phyloP scores from a whole-genome alignment of 2,113 vertebrate genomes.

The Theristicus caerulescens region DNA sequence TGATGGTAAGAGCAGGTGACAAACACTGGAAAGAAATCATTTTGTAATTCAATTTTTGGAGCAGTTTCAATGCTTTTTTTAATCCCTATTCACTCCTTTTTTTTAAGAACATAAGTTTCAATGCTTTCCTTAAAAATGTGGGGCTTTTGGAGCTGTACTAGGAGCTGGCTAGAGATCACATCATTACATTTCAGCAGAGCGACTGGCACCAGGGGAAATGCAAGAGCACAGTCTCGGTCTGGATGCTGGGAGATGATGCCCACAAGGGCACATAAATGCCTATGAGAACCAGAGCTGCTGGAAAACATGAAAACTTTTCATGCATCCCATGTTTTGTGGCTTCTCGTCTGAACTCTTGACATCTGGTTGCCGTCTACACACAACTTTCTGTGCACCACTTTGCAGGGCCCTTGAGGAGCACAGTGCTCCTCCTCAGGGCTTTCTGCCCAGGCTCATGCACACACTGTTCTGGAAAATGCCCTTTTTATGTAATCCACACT shows the following conservation, averaged over 20 bases:
- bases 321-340: not conserved
- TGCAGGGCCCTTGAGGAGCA: not conserved
- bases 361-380: not conserved
- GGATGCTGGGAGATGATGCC: not conserved
- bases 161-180: not conserved
- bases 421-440: not conserved
- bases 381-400: rapidly evolving
- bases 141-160: not conserved
- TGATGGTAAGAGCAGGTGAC: not conserved
- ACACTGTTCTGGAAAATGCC: not conserved
- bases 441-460: not conserved
- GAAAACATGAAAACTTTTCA: not conserved
- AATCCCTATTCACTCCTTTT: not conserved
- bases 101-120: not conserved
- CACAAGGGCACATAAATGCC: not conserved
- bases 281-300: not conserved
- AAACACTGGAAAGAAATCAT: not conserved
- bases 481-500: not conserved
- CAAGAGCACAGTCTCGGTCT: not conserved
- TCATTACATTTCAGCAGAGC: not conserved
- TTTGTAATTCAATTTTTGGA: not conserved
- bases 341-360: not conserved
- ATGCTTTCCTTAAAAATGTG: not conserved
- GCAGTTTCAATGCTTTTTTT: not conserved
- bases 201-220: not conserved